Base-by-base conservation (phyloP, 2,113 vertebrate species). In the Poecile atricapillus region DNA sequence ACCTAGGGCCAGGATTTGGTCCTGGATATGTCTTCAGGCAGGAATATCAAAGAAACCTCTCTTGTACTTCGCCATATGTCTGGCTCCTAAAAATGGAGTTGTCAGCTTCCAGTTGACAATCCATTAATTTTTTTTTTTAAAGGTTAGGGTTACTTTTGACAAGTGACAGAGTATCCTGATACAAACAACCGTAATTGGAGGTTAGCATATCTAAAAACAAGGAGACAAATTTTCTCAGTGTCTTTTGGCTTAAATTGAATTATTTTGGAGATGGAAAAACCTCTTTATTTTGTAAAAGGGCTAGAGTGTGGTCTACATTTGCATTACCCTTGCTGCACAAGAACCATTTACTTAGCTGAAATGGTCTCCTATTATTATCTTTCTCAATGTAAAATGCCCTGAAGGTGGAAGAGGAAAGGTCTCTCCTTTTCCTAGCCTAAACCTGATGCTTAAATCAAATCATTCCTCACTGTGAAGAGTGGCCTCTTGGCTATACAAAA, bases 361-460 rank as follows among this genome's bases (percentile, higher is more conserved):
- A 93, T 76, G 67, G 77, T 87, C 74, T 68, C 69, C 90, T 73
- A n/a, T 96, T 97, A 97, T 97, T 96, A 94, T 86, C 87, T 96
- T 96, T 87, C 80, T 84, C 53, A 13, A 77, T 3, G 2, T 67
- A 78, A 91, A 96, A 96, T 41, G 44, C 70, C 83, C 89, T 91
- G 56, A 71, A 96, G 87, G 71, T 91, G 44, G 70, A 89, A 95
- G 82, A 92, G 77, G 70, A 95, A 91, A 97, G 64, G 70, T 75
- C 77, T 97, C 55, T 91, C 84, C 88, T 96, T 88, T 63, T 91
- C 53, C 84, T 90, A 89, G 73, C 79, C 68, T 68, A 81, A 84
- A 92, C 94, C 87, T 94, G 83, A 95, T 43, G 59, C 77, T 90
- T 67, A 97, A 97, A 97, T 97, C 91, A 93, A 95, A 96, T 84